Percentiles rank a stretch among this genome's conserved stretches.
These are phyloP conservation scores for Xiphophorus maculatus DNA, from an alignment of 2,113 vertebrate genomes.

Conservation along the genomic window DNA sequence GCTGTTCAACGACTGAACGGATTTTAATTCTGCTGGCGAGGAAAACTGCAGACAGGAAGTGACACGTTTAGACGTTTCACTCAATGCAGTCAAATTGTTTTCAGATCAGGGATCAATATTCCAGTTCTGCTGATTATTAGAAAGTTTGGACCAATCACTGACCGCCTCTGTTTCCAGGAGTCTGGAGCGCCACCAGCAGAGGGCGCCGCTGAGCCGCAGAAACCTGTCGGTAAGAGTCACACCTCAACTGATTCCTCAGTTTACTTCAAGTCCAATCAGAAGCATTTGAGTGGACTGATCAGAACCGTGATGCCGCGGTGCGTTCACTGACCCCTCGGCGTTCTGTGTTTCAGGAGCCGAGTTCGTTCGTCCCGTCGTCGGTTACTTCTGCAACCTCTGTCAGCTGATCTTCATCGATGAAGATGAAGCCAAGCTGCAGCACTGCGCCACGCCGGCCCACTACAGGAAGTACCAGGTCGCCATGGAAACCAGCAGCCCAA, in stretches of 20 bases:
- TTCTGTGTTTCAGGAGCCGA: constrained; percentile 59
- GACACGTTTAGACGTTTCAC: no score
- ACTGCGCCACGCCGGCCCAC: constrained; percentile 76
- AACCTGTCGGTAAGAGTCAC: constrained; percentile 84
- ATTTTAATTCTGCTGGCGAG: no score
- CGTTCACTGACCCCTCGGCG: not conserved
- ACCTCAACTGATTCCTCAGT: no score
- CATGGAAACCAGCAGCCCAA: not conserved
- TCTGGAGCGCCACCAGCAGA: not conserved
- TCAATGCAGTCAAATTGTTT: no score
- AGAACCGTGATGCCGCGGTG: not conserved
- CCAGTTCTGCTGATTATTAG: no score
- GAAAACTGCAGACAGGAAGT: no score
- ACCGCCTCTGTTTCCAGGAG: constrained; percentile 9
- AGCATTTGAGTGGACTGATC: not conserved
- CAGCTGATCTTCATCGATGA: constrained; percentile 76
- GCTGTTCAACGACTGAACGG: no score
- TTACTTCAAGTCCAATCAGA: no score
- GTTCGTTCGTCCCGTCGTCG: constrained; percentile 77
- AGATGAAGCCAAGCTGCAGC: constrained; percentile 76
- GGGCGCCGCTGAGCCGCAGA: constrained; percentile 69
- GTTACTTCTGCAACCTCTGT: constrained; percentile 79
- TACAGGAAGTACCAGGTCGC: constrained; percentile 70
- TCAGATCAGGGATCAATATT: no score
- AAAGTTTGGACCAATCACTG: no score